A percentile compares a stretch with the other conserved stretches of the same genome.
Conservation (phyloP, 2,797 vertebrate species). For the Tragopan temminckii region DNA sequence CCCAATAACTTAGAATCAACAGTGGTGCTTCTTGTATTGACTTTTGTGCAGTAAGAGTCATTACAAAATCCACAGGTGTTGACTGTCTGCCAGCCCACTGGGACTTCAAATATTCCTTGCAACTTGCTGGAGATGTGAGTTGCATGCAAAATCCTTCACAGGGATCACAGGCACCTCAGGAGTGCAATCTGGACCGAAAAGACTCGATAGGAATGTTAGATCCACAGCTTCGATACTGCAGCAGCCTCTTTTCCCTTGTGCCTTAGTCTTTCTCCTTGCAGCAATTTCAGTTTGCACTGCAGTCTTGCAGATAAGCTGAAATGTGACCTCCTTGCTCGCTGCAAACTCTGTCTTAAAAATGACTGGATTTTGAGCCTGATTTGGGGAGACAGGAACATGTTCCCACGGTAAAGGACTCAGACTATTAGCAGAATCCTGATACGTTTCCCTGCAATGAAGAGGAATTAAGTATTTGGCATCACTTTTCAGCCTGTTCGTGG, state of each 20-base stretch:
- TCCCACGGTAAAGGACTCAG: not conserved
- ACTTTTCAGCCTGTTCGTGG: not conserved
- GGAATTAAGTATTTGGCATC: not conserved
- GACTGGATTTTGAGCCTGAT: not conserved
- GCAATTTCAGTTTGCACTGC: slow-evolving; percentile 34
- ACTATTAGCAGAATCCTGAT: not conserved
- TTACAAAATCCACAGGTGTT: slow-evolving; percentile 44
- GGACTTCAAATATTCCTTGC: slow-evolving; percentile 42
- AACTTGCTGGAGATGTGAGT: slow-evolving; percentile 28
- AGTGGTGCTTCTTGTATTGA: not conserved
- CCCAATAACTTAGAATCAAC: not conserved
- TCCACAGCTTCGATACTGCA: not conserved
- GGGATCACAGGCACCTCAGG: slow-evolving; percentile 11
- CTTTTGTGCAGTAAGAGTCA: not conserved
- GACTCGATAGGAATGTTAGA: not conserved
- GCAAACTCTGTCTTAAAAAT: slow-evolving; percentile 9
- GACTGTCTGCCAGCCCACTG: not conserved
- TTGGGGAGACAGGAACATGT: not conserved
- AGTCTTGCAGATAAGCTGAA: slow-evolving; percentile 46
- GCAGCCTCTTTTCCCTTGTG: slow-evolving; percentile 14
- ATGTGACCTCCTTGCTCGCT: not conserved
- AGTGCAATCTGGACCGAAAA: not conserved
- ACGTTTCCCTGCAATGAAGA: not conserved
- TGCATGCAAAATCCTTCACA: slow-evolving; percentile 25
- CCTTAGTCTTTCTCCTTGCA: slow-evolving; percentile 17